Conservation (phyloP, 2,888 invertebrate species). For the Tiliacea citrago region DNA sequence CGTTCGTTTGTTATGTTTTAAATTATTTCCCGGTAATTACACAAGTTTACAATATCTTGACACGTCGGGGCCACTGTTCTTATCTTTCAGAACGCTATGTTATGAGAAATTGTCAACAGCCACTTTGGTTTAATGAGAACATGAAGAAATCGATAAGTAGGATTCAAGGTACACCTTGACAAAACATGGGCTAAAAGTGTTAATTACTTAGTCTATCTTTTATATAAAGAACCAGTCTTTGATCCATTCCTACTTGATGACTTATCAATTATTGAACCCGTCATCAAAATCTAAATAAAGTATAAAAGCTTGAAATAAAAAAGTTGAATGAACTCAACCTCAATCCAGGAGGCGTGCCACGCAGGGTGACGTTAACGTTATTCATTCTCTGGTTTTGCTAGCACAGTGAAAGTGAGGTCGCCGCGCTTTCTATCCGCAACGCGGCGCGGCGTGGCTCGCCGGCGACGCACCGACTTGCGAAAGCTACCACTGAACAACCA, state of each 20-base stretch:
- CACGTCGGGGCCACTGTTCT: slow-evolving; percentile 37
- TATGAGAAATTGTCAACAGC: slow-evolving; percentile 18
- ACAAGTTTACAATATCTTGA: slow-evolving; percentile 46
- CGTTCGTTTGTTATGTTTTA: slow-evolving; percentile 61
- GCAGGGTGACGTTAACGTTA: slow-evolving; percentile 61
- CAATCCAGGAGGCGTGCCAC: slow-evolving; percentile 45
- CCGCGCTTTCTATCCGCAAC: slow-evolving; percentile 87
- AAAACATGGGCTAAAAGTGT: neutral
- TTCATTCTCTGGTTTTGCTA: slow-evolving; percentile 72
- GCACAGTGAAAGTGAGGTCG: slow-evolving; percentile 89
- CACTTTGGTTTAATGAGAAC: slow-evolving; percentile 5
- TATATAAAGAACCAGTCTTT: neutral
- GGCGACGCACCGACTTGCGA: slow-evolving; percentile 78
- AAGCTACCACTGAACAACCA: slow-evolving; percentile 72
- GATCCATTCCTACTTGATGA: neutral
- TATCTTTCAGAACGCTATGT: slow-evolving; percentile 42
- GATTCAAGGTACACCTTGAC: neutral
- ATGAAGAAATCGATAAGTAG: neutral
- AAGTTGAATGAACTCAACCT: slow-evolving; percentile 40
- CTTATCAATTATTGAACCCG: neutral
- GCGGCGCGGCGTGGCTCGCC: slow-evolving; percentile 57
- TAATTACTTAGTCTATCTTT: neutral
- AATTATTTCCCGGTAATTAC: slow-evolving; percentile 54
- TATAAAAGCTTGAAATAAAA: slow-evolving; percentile 3
- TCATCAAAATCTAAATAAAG: slow-evolving; percentile 5